Conservation (phyloP, 2,113 vertebrate species). For the Arizona elegans region DNA sequence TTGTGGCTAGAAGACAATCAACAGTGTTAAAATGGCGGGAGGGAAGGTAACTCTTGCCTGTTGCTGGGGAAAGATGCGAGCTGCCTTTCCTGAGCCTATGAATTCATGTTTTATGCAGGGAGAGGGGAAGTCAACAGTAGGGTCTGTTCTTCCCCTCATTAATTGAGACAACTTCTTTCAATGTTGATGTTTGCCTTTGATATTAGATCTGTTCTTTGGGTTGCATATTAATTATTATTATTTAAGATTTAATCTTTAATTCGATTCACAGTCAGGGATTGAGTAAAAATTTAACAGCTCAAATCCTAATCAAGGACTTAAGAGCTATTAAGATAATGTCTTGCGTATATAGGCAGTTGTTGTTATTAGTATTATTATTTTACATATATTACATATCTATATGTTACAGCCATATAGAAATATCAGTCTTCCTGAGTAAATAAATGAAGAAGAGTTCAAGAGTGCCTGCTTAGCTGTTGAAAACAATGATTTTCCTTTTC, state of each 20-base stretch:
- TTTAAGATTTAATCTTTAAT: neutral
- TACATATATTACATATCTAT: neutral
- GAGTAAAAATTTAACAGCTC: neutral
- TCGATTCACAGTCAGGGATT: neutral
- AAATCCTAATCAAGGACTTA: neutral
- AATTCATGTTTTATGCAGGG: neutral
- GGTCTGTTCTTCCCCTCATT: neutral
- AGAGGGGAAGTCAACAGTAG: neutral
- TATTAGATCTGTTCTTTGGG: neutral
- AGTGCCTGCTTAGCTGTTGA: neutral
- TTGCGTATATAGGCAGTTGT: neutral
- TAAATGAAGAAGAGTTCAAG: neutral
- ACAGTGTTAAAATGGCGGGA: neutral
- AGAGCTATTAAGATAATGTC: neutral
- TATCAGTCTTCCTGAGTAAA: neutral
- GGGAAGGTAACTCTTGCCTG: neutral
- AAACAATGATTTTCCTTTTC: neutral
- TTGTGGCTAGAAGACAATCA: neutral
- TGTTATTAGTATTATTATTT: neutral
- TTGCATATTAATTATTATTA: neutral
- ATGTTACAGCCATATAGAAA: neutral
- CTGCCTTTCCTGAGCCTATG: neutral
- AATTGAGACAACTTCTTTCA: neutral
- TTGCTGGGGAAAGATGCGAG: neutral
- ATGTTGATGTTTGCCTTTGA: neutral